Conservation (phyloP, 2,797 vertebrate species). For the Cynodonichthys magdalenae region DNA sequence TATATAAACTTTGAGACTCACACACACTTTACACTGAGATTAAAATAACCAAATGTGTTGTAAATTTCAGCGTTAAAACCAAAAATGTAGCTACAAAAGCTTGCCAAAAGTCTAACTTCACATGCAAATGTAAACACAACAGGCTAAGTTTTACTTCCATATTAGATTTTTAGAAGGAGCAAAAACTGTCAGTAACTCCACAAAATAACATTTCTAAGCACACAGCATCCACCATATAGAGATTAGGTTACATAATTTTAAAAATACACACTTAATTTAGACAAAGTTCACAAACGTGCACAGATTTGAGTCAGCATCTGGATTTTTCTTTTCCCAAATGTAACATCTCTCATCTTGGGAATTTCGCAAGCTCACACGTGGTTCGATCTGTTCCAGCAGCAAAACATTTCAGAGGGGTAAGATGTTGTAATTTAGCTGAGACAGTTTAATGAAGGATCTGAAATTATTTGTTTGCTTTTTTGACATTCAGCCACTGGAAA, state of each 20-base stretch:
- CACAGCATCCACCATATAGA: no score
- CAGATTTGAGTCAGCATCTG: neutral
- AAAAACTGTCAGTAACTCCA: neutral
- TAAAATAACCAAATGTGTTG: constrained; percentile 48
- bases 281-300: neutral
- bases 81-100: constrained; percentile 34
- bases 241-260: no score
- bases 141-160: neutral
- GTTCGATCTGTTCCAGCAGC: constrained; percentile 11
- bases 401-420: constrained; percentile 9
- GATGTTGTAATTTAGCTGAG: neutral
- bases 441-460: neutral
- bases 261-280: neutral
- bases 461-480: constrained; percentile 5
- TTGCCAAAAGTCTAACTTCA: constrained; percentile 11
- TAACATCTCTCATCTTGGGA: constrained; percentile 3
- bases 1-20: neutral
- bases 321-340: neutral
- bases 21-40: constrained; percentile 18
- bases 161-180: constrained; percentile 5
- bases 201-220: constrained; percentile 7
- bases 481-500: constrained; percentile 11
- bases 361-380: neutral
- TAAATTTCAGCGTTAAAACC: constrained; percentile 54
- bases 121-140: neutral